Evolutionary conservation across 30 jellyfish, hydroid and myxozoan genomes (phyloP), one percentile per base, ranked within the genome.

Genomic region (Chrysaora quinquecirrha): DNA sequence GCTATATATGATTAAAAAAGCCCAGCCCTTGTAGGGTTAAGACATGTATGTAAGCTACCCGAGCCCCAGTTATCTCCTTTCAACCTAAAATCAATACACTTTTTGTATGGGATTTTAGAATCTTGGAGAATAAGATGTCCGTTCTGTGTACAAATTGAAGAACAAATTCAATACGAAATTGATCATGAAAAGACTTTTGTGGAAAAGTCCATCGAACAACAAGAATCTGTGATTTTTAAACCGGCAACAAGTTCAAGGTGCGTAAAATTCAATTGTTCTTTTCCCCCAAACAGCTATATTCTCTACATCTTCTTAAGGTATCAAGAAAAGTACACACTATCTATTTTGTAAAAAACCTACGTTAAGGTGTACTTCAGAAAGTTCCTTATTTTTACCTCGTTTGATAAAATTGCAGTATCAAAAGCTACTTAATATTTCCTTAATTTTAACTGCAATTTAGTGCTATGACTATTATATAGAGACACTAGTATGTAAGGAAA

Each of bases 111-210:
- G 54, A 25, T 52, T 52, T 9, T 19, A 52, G 68, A 52, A 25
- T 10, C 29, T 52, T 52, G 68, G 68, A 52, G 68, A 20, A 25
- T 52, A 25, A 52, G 68, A 20, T 52, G 68, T 52, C 68, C 68
- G 6, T 52, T 9, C 29, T 52, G 68, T 20, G 68, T 52, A 10
- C 4, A 52, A 20, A 19, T 52, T 9, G 68, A 52, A 20, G 68
- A 52, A 20, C 24, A 10, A 20, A 52, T 52, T 52, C 68, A 52
- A 19, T 52, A 52, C 29, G 68, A 52, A 52, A 52, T 52, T 20
- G 68, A 52, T 25, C 68, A 52, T 19, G 68, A 52, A 52, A 52
- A 52, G 19, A 52, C 68, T 3, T 7, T 9, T 2, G 29, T 20
- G 3, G 68, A 52, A 52, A 52, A 52, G 29, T 52, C 68, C 6